These are phyloP conservation scores for Trichomalopsis sarcophagae DNA, from an alignment of 1,140 invertebrate genomes.

Conservation along the genomic window DNA sequence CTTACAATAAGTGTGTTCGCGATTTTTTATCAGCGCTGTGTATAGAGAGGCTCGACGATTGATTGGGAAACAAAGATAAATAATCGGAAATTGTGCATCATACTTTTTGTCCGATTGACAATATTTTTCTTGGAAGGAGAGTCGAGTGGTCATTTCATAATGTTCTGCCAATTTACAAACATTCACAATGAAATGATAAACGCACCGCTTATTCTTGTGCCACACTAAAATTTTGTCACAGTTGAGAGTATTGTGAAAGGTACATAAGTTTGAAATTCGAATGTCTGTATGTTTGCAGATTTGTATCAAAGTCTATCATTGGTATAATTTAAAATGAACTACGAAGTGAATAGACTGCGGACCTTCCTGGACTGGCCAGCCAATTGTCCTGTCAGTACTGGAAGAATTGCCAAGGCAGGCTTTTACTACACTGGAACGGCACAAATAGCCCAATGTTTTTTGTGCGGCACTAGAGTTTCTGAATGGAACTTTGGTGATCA, in stretches of 20 bases:
- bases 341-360: constrained; percentile 80
- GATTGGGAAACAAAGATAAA: too few relatives aligned
- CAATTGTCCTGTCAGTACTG: constrained; percentile 79
- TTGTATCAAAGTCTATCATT: background rate
- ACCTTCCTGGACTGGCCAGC: constrained; percentile 84
- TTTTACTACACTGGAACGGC: constrained; percentile 85
- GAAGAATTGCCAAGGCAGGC: constrained; percentile 85
- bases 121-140: too few relatives aligned
- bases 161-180: too few relatives aligned
- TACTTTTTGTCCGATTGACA: too few relatives aligned
- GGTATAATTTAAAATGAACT: constrained; percentile 77
- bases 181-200: background rate
- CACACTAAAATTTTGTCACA: background rate
- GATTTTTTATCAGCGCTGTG: background rate
- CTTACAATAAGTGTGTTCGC: background rate
- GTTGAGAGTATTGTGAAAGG: too few relatives aligned
- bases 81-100: too few relatives aligned
- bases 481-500: constrained; percentile 87
- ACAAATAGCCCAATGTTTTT: constrained; percentile 84
- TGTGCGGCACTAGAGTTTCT: constrained; percentile 82
- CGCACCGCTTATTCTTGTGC: too few relatives aligned
- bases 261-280: background rate
- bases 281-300: constrained; percentile 32
- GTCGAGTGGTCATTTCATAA: background rate
- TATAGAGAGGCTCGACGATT: too few relatives aligned